These are phyloP conservation scores for Aphidius gifuensis DNA, from an alignment of 1,140 invertebrate species.

Conservation along the genomic window DNA sequence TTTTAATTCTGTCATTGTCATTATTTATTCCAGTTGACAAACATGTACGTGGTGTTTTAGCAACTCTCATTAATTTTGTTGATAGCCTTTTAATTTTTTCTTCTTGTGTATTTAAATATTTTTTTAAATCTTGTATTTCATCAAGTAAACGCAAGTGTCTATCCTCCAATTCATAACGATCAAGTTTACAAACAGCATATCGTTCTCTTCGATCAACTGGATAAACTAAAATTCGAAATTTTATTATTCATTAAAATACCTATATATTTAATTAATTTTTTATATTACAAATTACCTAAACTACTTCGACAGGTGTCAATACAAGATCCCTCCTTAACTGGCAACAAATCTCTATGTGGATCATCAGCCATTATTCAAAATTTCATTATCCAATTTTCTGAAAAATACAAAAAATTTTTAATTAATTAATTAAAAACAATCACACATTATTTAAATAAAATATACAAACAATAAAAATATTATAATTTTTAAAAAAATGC, in stretches of 20 bases:
- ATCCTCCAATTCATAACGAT: slow-evolving; percentile 50
- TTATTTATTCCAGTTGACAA: slow-evolving; percentile 29
- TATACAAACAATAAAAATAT: too few species aligned
- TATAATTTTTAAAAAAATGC: too few species aligned
- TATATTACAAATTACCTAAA: slow-evolving; percentile 32
- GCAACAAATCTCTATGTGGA: slow-evolving; percentile 39
- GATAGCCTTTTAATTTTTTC: slow-evolving; percentile 50
- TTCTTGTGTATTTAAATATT: slow-evolving; percentile 46
- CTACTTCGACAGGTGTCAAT: slow-evolving; percentile 34
- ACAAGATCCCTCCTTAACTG: slow-evolving; percentile 39
- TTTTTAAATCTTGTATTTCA: slow-evolving; percentile 44
- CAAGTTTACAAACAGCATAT: slow-evolving; percentile 43
- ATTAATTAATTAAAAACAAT: background rate
- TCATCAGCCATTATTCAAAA: slow-evolving; percentile 38
- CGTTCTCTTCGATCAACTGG: slow-evolving; percentile 48
- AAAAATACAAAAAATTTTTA: slow-evolving; percentile 8
- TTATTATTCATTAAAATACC: background rate
- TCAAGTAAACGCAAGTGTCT: slow-evolving; percentile 47
- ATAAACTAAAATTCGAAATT: slow-evolving; percentile 14
- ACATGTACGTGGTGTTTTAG: slow-evolving; percentile 39
- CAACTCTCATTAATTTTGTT: slow-evolving; percentile 47
- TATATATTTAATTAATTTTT: background rate
- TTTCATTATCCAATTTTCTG: background rate
- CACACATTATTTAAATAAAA: too few species aligned
- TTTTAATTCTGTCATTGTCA: slow-evolving; percentile 40